phyloP scores from a whole-genome alignment of 2,888 invertebrate genomes.

The Lasiommata megera region DNA sequence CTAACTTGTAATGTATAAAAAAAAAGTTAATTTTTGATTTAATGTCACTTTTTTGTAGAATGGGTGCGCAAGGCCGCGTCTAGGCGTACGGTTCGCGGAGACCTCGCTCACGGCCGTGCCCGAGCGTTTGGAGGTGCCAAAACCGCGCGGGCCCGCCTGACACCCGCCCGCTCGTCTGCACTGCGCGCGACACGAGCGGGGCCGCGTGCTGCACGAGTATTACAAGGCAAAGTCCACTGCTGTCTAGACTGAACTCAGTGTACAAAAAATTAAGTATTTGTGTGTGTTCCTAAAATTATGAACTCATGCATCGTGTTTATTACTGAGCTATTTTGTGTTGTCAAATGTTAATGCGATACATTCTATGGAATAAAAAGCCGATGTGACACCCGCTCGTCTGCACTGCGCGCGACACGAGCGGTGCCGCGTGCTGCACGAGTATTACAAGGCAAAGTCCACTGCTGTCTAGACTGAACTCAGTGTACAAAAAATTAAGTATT shows the following conservation, averaged over 20 bases:
- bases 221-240: constrained; percentile 10
- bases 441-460: neutral
- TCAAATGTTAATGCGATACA: too few relatives aligned
- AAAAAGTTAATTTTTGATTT: too few relatives aligned
- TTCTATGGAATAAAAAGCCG: neutral
- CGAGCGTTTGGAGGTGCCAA: constrained; percentile 42
- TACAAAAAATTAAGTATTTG: too few relatives aligned
- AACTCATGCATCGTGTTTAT: too few relatives aligned
- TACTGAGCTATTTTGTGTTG: too few relatives aligned
- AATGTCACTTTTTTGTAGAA: constrained; percentile 42
- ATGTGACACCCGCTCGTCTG: neutral
- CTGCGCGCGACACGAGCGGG: constrained; percentile 6
- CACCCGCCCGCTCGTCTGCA: constrained; percentile 51
- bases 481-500: too few relatives aligned
- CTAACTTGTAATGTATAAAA: too few relatives aligned
- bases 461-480: constrained; percentile 1
- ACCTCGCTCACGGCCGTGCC: constrained; percentile 52
- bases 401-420: constrained; percentile 2
- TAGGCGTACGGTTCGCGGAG: constrained; percentile 67
- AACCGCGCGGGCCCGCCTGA: constrained; percentile 61
- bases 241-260: constrained; percentile 5
- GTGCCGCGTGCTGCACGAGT: constrained; percentile 9
- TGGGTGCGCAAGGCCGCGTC: constrained; percentile 45
- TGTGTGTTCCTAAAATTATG: too few relatives aligned
- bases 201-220: constrained; percentile 15